phyloP scores from a whole-genome alignment of 2,888 invertebrate species.

The Machimus atricapillus region DNA sequence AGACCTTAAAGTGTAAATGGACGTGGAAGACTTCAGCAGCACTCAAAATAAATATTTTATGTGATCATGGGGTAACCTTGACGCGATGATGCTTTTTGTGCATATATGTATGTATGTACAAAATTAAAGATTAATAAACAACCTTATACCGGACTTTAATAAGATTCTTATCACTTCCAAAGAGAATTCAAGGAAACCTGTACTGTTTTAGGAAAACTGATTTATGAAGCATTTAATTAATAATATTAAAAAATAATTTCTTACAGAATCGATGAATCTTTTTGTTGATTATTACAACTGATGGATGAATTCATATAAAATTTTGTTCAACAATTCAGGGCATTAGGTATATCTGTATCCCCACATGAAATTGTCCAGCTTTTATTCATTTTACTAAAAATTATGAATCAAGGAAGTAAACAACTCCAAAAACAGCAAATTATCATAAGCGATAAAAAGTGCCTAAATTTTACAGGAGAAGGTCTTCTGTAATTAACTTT shows the following conservation, averaged over 20 bases:
- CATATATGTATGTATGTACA: neutral
- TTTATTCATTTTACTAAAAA: too few species aligned
- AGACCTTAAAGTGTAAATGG: neutral
- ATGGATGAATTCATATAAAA: too few species aligned
- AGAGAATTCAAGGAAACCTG: neutral
- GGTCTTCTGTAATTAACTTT: too few species aligned
- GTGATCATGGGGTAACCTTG: neutral
- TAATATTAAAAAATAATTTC: neutral
- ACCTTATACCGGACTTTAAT: neutral
- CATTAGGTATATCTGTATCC: too few species aligned
- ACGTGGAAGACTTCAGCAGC: neutral
- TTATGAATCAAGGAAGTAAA: too few species aligned
- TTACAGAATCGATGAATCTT: too few species aligned
- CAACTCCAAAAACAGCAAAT: too few species aligned
- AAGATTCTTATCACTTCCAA: neutral
- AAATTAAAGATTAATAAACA: neutral
- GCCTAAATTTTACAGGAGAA: too few species aligned
- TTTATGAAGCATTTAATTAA: neutral
- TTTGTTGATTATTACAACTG: too few species aligned
- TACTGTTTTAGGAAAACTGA: neutral
- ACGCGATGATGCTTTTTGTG: neutral
- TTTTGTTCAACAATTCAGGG: too few species aligned
- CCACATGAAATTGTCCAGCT: too few species aligned
- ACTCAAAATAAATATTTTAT: neutral
- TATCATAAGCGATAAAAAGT: too few species aligned